A percentile compares a stretch with the other conserved stretches of the same genome.
Conservation (phyloP, 2,888 invertebrate species). For the Lasioglossum lativentre region DNA sequence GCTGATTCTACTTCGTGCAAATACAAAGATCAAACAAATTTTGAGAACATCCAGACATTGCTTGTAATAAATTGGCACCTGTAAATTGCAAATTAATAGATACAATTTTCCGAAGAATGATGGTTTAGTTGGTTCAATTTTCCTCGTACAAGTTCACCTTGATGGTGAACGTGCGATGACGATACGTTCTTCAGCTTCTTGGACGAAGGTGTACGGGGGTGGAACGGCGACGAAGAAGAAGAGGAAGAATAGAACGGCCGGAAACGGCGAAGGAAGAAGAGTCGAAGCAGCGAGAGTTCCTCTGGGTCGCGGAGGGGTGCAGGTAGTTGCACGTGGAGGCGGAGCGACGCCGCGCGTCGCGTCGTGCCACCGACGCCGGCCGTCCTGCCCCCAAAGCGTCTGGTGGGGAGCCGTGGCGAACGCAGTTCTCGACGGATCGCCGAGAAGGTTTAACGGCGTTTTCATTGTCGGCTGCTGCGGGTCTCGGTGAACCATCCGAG, state of each 20-base stretch:
- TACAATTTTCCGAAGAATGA: too few relatives aligned
- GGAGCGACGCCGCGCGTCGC: slow-evolving; percentile 83
- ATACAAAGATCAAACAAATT: too few relatives aligned
- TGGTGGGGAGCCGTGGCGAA: slow-evolving; percentile 77
- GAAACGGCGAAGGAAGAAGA: slow-evolving; percentile 36
- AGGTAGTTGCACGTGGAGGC: slow-evolving; percentile 77
- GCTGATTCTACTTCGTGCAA: too few relatives aligned
- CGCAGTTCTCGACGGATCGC: slow-evolving; percentile 81
- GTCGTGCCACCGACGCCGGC: slow-evolving; percentile 61
- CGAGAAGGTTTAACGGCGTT: slow-evolving; percentile 76
- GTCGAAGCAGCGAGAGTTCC: not conserved
- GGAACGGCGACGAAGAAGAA: slow-evolving; percentile 39
- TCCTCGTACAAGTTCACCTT: not conserved
- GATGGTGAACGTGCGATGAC: not conserved
- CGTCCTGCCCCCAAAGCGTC: slow-evolving; percentile 73
- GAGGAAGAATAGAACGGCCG: slow-evolving; percentile 16
- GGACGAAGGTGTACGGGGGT: not conserved
- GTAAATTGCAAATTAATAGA: too few relatives aligned
- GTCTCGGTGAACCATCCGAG: slow-evolving; percentile 30
- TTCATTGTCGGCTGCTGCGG: slow-evolving; percentile 46
- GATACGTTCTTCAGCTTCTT: not conserved
- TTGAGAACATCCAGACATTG: too few relatives aligned
- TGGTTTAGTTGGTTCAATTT: too few relatives aligned
- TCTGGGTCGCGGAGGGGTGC: slow-evolving; percentile 29
- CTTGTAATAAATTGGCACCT: too few relatives aligned